phyloP scores from a whole-genome alignment of 1,140 invertebrate genomes.

The Ladona fulva region DNA sequence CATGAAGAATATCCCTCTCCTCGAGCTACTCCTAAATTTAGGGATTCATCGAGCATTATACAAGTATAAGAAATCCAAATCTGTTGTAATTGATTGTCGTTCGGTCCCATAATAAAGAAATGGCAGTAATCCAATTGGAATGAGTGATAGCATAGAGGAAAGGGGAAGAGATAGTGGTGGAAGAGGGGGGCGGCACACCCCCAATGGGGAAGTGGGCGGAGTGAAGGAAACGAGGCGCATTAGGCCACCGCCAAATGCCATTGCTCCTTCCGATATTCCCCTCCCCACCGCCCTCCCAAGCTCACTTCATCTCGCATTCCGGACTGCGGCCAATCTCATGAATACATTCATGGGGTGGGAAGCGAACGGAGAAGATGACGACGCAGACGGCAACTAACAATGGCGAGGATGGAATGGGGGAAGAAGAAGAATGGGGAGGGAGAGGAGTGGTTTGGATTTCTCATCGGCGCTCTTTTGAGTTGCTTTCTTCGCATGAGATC shows the following conservation, averaged over 20 bases:
- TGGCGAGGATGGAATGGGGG: background rate
- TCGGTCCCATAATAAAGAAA: no score
- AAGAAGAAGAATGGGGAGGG: background rate
- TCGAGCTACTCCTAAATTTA: no score
- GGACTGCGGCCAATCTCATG: slow-evolving; percentile 6
- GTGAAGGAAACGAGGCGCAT: background rate
- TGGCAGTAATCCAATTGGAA: background rate
- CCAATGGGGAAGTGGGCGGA: background rate
- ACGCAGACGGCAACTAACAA: background rate
- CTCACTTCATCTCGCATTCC: background rate
- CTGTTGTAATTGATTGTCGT: no score
- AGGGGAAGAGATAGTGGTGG: background rate
- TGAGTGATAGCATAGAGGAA: background rate
- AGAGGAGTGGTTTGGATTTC: background rate
- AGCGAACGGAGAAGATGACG: background rate
- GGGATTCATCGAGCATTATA: no score
- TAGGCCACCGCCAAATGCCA: background rate
- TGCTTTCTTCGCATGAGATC: background rate
- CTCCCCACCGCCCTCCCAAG: background rate
- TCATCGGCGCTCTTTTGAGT: background rate
- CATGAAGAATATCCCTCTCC: no score
- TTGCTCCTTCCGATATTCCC: background rate
- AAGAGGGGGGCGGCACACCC: no score
- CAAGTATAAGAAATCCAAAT: no score
- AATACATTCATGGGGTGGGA: background rate